Evolutionary conservation across 2,113 vertebrate species (phyloP).

Genomic region (Trachemys scripta): DNA sequence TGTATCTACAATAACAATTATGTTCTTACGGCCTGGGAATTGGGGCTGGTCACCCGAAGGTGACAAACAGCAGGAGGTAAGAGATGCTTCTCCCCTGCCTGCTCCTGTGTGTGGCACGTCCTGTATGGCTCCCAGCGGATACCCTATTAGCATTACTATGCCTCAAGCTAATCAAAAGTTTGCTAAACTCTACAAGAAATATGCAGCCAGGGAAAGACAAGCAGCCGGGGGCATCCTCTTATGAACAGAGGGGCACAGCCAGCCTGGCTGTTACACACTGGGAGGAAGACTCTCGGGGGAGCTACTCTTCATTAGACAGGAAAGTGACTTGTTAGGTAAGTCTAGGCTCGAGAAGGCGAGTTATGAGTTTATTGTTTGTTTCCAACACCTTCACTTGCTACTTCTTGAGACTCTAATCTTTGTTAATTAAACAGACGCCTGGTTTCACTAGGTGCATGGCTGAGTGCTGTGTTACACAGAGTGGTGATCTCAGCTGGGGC

Average conservation of each 20-base stretch:
- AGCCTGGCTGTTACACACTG: not conserved
- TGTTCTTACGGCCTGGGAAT: no score
- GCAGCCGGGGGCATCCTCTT: not conserved
- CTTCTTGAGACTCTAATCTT: not conserved
- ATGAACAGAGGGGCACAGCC: not conserved
- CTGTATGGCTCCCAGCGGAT: no score
- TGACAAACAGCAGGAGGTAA: no score
- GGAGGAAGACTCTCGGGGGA: not conserved
- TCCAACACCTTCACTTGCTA: not conserved
- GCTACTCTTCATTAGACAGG: not conserved
- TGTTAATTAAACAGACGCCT: not conserved
- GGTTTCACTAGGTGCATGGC: not conserved
- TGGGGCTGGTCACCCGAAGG: no score
- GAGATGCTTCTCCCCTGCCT: no score
- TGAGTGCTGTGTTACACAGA: not conserved
- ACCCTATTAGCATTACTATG: no score
- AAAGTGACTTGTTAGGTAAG: not conserved
- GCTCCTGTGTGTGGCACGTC: no score
- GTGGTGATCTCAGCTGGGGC: no score
- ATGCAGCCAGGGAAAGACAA: no score
- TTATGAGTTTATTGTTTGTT: not conserved
- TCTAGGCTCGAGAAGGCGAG: not conserved
- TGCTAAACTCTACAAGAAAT: no score
- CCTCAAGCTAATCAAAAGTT: no score
- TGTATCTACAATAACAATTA: no score